Base-by-base conservation (phyloP, 2,888 invertebrate species). In the Xanthia icteritia region DNA sequence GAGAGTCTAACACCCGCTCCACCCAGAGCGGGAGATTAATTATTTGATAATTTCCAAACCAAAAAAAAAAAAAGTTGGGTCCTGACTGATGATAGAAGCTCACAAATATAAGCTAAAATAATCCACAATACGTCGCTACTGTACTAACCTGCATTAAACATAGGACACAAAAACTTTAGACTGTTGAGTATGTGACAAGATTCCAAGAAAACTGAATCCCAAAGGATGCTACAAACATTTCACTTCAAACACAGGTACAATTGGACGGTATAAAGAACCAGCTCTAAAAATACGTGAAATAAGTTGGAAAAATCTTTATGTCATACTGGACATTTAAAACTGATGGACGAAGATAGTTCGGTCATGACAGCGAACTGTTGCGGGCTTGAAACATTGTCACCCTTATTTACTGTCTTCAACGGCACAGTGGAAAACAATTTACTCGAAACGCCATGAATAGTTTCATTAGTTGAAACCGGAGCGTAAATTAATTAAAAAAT, bases 401-500 rank as follows among this genome's bases (percentile, higher is more conserved):
- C 72, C 31, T 77, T 65, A 73, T 83, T 83, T 79, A 83, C 56
- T 51, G 60, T 70, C 67, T 60, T 27, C 60, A 73, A n/a, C 48
- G 36, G 39, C 60, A 61, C 36, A 77, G 67, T 65, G 27, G 51
- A 60, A 71, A 76, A 68, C 73, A 64, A 79, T 76, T 72, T 69
- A 69, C 74, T 31, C 23, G 9, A 69, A 79, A 68, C 20, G 66
- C 74, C 60, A 54, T 76, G 45, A 84, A 78, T 80, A 86, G 82
- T 85, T 81, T 76, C 56, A 60, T 68, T 67, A 77, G 48, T 77
- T 58, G 45, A 86, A 79, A 77, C 67, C 27, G 45, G 27, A 76
- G 72, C 76, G 48, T 65, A 76, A 85, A 69, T 83, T 75, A 83
- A 79, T 72, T 86, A 69, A 42, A 75, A 86, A 83, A 75, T 73